Base-by-base conservation (phyloP, 2,888 invertebrate genomes). In the Parascotia fuliginaria region DNA sequence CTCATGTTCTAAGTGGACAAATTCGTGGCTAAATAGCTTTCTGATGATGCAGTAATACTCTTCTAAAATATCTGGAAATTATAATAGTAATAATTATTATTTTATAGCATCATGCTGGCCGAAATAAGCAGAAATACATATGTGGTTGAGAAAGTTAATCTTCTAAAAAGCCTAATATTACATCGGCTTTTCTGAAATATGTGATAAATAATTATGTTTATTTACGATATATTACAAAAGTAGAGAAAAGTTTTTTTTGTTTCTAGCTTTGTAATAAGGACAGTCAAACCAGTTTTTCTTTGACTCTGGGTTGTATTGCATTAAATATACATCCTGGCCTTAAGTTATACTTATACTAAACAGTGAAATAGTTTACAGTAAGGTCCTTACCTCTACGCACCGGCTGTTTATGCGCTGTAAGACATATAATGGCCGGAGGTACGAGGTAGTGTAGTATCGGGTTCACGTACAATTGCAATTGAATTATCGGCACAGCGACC, bases 381-480 rank as follows among this genome's bases (percentile, higher is more conserved):
- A 11, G n/a, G n/a, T n/a, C 11, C 37, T 47, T 60, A 89, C 89
- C 81, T 74, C 34, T 65, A 7, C 40, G 24, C 0, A 65, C 39
- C 0, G 63, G 33, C 1, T 60, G 66, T 14, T 67, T 64, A 0
- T 65, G 52, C 0, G 73, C 78, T 0, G 85, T 45, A 2, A 83
- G 65, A 49, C 56, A 77, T 0, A 96, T 76, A 33, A 95, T 83
- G 0, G 95, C 94, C 0, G 95, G 93, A 58, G 95, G 93, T 24
- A 94, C 92, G 14, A 96, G 73, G 85, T 95, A 95, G 73, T 95
- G 95, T 57, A 96, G 85, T 22, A 94, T 91, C 0, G 96, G 96
- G 87, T 97, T 97, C 28, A 95, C 93, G 73, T 97, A 97, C 58
- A 96, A 86, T 77, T 96, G 95, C 28, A 96, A 81, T 74, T 95